A percentile compares a stretch with the other conserved stretches of the same genome.
Conservation (phyloP, 2,797 vertebrate genomes). For the Chelidonichthys spinosus region DNA sequence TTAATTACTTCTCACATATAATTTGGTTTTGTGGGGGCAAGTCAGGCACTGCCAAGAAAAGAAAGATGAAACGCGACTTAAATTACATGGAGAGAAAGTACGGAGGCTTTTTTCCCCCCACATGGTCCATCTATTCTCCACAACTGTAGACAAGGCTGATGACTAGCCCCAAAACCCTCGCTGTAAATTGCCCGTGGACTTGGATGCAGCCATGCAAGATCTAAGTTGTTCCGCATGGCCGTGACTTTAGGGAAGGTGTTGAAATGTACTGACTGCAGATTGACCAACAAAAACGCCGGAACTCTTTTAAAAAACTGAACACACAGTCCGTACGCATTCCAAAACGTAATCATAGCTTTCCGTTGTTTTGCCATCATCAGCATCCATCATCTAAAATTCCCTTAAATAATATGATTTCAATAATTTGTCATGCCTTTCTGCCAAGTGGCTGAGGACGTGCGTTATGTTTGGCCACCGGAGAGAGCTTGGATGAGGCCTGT, state of each 20-base stretch:
- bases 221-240: constrained; percentile 32
- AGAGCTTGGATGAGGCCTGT: constrained; percentile 71
- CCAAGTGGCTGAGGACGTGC: constrained; percentile 58
- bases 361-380: constrained; percentile 13
- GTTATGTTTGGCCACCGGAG: constrained; percentile 72
- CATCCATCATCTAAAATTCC: constrained; percentile 40
- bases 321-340: background rate
- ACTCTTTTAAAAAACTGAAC: background rate
- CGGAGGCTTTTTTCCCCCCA: constrained; percentile 58
- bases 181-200: constrained; percentile 57
- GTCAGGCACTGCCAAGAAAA: constrained; percentile 75
- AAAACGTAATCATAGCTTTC: constrained; percentile 16
- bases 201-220: constrained; percentile 28
- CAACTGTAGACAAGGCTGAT: constrained; percentile 63
- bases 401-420: constrained; percentile 62
- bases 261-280: constrained; percentile 20
- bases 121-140: constrained; percentile 60
- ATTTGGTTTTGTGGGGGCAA: constrained; percentile 81
- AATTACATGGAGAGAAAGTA: constrained; percentile 80
- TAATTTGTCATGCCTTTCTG: constrained; percentile 59
- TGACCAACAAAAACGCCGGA: background rate
- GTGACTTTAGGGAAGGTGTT: constrained; percentile 30
- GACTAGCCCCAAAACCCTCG: constrained; percentile 61
- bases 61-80: constrained; percentile 82
- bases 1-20: constrained; percentile 84